Conservation (phyloP, 1,140 invertebrate genomes). For the Papilio dardanus region DNA sequence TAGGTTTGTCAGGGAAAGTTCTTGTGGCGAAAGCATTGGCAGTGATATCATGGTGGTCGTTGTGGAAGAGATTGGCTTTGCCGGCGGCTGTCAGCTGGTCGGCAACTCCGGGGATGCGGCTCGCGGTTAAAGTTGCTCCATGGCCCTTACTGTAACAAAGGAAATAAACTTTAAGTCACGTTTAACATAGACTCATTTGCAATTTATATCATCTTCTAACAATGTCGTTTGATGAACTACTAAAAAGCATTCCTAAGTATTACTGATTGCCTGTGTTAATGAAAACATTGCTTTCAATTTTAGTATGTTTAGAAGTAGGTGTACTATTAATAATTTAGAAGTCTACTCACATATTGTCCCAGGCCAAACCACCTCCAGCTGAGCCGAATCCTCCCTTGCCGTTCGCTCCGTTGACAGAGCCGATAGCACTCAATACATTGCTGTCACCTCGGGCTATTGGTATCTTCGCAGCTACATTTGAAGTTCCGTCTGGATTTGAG, state of each 20-base stretch:
- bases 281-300: background rate
- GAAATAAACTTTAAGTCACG: background rate
- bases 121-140: conserved; percentile 47
- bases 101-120: conserved; percentile 50
- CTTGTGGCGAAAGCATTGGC: conserved; percentile 58
- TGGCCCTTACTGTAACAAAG: conserved; percentile 52
- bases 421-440: conserved; percentile 55
- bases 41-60: conserved; percentile 54
- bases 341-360: conserved; percentile 57
- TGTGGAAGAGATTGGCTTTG: conserved; percentile 54
- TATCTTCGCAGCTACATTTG: conserved; percentile 48
- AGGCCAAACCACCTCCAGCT: conserved; percentile 49
- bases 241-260: background rate
- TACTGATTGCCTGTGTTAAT: background rate
- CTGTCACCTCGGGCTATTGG: conserved; percentile 51
- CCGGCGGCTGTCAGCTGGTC: conserved; percentile 55
- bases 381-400: conserved; percentile 42
- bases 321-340: conserved; percentile 18
- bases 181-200: background rate
- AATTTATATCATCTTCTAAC: background rate
- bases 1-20: conserved; percentile 52
- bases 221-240: background rate
- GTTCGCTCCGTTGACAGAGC: conserved; percentile 38
- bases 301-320: background rate
- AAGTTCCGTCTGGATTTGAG: conserved; percentile 51